Evolutionary conservation across 2,888 invertebrate genomes (phyloP).

Genomic region (Dolichomitus sp.): DNA sequence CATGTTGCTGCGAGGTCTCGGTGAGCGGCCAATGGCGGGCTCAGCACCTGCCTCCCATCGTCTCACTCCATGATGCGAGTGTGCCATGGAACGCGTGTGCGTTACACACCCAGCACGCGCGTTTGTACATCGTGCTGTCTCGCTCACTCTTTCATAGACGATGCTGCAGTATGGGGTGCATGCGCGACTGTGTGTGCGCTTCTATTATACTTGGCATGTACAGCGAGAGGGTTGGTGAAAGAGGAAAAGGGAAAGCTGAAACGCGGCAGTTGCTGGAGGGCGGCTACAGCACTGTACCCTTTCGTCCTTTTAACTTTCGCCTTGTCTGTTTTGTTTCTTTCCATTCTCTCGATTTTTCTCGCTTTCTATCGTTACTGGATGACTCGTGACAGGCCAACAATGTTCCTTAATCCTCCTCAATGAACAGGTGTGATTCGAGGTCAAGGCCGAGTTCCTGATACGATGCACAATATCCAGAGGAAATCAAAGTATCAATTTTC

Average conservation of each 20-base stretch:
- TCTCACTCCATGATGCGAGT: constrained; percentile 78
- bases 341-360: not conserved
- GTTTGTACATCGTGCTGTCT: constrained; percentile 12
- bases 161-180: constrained; percentile 19
- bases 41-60: constrained; percentile 85
- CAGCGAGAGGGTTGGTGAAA: constrained; percentile 49
- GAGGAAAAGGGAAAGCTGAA: constrained; percentile 47
- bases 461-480: not conserved
- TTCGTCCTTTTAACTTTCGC: constrained; percentile 49
- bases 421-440: constrained; percentile 8
- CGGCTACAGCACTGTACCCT: constrained; percentile 54
- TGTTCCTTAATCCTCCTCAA: not conserved
- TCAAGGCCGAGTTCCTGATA: constrained; percentile 28
- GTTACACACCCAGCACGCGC: constrained; percentile 49
- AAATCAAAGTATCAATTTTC: constrained; percentile 29
- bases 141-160: constrained; percentile 6
- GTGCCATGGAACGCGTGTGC: constrained; percentile 66
- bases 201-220: constrained; percentile 32
- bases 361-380: constrained; percentile 9
- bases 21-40: constrained; percentile 83
- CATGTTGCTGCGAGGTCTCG: constrained; percentile 83
- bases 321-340: not conserved
- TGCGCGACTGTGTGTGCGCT: constrained; percentile 49
- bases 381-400: constrained; percentile 20
- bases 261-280: constrained; percentile 49